phyloP scores from a whole-genome alignment of 2,113 vertebrate species.

The Ageneiosus marmoratus region DNA sequence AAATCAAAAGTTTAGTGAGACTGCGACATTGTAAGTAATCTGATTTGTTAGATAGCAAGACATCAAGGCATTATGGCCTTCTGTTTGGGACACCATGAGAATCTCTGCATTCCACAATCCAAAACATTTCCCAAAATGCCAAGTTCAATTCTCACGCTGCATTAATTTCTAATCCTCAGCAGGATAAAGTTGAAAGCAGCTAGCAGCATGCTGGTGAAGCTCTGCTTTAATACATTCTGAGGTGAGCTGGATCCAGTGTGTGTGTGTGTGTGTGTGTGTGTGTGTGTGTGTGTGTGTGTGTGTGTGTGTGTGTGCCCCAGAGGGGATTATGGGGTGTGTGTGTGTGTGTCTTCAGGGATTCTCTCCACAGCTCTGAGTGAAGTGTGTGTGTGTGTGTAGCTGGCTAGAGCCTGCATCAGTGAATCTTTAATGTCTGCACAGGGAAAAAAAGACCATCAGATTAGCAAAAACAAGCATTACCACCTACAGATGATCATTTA shows the following conservation, averaged over 20 bases:
- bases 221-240: background rate
- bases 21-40: background rate
- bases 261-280: background rate
- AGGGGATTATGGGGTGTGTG: constrained; percentile 45
- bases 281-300: background rate
- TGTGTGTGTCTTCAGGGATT: constrained; percentile 93
- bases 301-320: background rate
- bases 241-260: background rate
- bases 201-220: background rate
- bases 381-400: constrained; percentile 95
- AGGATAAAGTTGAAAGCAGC: background rate
- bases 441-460: constrained; percentile 20
- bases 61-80: background rate
- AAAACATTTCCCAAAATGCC: background rate
- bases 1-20: too few relatives aligned
- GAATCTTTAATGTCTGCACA: constrained; percentile 94
- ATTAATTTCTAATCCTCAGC: constrained; percentile 1
- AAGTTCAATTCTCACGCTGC: background rate
- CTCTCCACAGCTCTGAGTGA: constrained; percentile 93
- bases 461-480: background rate
- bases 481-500: background rate
- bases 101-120: background rate
- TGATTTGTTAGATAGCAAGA: background rate
- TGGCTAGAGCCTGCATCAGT: constrained; percentile 96
- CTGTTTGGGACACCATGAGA: background rate